Percentiles rank a stretch among this genome's conserved stretches.
Evolutionary conservation across 1,140 invertebrate genomes (phyloP).

Genomic region (Hypothenemus hampei): DNA sequence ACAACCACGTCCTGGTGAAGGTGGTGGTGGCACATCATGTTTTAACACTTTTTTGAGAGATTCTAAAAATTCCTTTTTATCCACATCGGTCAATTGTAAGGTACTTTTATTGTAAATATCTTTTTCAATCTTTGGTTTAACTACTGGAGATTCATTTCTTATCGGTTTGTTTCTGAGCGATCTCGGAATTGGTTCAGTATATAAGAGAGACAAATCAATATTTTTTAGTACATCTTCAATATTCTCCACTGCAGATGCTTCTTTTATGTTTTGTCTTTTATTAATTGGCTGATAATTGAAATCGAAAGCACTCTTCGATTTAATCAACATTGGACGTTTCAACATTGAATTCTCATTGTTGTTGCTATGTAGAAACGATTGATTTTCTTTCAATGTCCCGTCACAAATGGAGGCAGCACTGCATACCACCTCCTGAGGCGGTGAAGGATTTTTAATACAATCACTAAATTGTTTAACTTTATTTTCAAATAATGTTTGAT

Average conservation of each 20-base stretch:
- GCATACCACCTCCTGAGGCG: background rate
- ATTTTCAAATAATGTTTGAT: constrained; percentile 32
- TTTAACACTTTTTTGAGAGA: constrained; percentile 13
- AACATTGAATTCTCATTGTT: too few species aligned
- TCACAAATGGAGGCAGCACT: too few species aligned
- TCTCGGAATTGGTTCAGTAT: constrained; percentile 44
- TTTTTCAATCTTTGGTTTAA: constrained; percentile 24
- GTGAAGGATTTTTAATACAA: constrained; percentile 30
- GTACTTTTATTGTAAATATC: constrained; percentile 35
- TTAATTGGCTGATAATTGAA: too few species aligned
- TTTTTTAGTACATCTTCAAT: too few species aligned
- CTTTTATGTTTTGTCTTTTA: too few species aligned
- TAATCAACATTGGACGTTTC: too few species aligned
- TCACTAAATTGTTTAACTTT: constrained; percentile 35
- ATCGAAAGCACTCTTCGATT: too few species aligned
- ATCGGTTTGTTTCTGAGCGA: constrained; percentile 37
- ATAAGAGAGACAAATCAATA: constrained; percentile 36
- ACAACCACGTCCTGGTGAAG: too few species aligned
- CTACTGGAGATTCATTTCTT: constrained; percentile 6
- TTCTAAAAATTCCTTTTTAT: constrained; percentile 24
- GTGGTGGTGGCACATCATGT: constrained; percentile 6
- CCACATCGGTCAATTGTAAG: constrained; percentile 33
- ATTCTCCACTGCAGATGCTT: too few species aligned
- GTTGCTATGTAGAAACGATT: too few species aligned
- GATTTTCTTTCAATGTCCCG: too few species aligned